Evolutionary conservation across 2,797 vertebrate genomes (phyloP).

Genomic region (Etheostoma perlongum): DNA sequence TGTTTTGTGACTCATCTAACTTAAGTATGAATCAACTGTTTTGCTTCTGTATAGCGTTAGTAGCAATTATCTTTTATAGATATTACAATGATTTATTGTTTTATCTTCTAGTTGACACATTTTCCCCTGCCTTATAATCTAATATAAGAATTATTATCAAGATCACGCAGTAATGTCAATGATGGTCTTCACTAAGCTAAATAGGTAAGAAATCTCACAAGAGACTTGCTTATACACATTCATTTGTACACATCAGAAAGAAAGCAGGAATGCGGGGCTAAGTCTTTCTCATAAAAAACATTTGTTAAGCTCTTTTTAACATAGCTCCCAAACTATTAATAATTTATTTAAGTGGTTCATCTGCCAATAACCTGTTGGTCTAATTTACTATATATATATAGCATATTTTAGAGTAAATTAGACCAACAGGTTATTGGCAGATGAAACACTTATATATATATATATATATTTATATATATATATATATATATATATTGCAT

Average conservation of each 20-base stretch:
- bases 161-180: neutral
- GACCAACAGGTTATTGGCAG: too few relatives aligned
- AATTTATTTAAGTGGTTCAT: neutral
- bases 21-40: constrained; percentile 20
- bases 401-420: too few relatives aligned
- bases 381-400: neutral
- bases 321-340: constrained; percentile 5
- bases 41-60: constrained; percentile 4
- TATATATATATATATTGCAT: neutral
- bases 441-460: too few relatives aligned
- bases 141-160: neutral
- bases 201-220: neutral
- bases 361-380: constrained; percentile 25
- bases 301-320: constrained; percentile 1
- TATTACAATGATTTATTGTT: neutral
- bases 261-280: neutral
- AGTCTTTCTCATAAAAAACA: neutral
- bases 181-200: constrained; percentile 7
- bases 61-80: too few relatives aligned
- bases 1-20: constrained; percentile 7
- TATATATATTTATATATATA: too few relatives aligned
- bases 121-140: neutral
- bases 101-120: constrained; percentile 12
- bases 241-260: neutral
- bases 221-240: neutral